These are phyloP conservation scores for Phortica okadai DNA, from an alignment of 2,888 invertebrate species.

Conservation along the genomic window DNA sequence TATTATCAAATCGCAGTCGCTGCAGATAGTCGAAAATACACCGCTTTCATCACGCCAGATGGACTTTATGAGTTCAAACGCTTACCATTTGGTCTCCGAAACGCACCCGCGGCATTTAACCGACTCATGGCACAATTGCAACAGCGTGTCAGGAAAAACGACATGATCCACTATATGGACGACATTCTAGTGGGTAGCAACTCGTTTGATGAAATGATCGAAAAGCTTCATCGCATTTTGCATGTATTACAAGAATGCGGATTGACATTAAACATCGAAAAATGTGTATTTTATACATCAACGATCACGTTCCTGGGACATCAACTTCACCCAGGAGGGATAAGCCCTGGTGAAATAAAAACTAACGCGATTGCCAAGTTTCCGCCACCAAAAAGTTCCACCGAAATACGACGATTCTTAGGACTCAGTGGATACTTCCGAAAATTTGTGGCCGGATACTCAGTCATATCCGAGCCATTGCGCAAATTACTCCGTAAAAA, in stretches of 20 bases:
- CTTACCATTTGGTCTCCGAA: conserved; percentile 4
- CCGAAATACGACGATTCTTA: conserved; percentile 42
- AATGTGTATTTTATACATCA: conserved; percentile 1
- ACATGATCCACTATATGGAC: conserved; percentile 15
- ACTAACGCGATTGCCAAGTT: conserved; percentile 22
- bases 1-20: conserved; percentile 42
- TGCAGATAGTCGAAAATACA: conserved; percentile 28
- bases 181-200: background rate
- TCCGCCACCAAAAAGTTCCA: conserved; percentile 32
- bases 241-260: background rate
- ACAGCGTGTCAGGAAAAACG: background rate
- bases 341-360: conserved; percentile 23
- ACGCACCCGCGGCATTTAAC: conserved; percentile 1
- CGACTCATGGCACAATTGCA: conserved; percentile 12
- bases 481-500: background rate
- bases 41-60: too few relatives aligned
- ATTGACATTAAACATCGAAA: background rate
- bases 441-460: conserved; percentile 44
- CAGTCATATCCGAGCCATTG: conserved; percentile 35
- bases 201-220: conserved; percentile 4
- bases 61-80: background rate
- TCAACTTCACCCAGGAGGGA: background rate
- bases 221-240: background rate
- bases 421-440: conserved; percentile 47
- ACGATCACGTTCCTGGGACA: conserved; percentile 13